Evolutionary conservation across 2,888 invertebrate species (phyloP).

Genomic region (Tenodera sinensis): DNA sequence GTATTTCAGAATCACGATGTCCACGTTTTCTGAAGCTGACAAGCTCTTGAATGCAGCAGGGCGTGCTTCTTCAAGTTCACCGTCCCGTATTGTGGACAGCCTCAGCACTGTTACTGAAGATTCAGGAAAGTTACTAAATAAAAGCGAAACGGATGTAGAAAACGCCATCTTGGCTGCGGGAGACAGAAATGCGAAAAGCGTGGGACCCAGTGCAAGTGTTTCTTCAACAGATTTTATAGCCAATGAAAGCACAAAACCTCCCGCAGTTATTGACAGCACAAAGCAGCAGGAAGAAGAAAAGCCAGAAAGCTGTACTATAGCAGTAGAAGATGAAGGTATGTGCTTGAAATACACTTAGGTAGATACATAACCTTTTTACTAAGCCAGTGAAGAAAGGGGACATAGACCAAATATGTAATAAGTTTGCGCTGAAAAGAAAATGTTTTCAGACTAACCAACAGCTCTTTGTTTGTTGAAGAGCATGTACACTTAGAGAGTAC

Average conservation of each 20-base stretch:
- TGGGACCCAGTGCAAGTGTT: neutral
- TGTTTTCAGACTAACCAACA: no score
- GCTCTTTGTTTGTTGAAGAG: no score
- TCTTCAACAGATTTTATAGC: conserved; percentile 12
- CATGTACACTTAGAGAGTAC: no score
- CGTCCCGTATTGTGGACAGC: neutral
- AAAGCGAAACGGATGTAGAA: neutral
- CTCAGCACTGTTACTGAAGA: neutral
- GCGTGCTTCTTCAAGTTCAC: neutral
- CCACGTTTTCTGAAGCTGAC: neutral
- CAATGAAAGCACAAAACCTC: neutral
- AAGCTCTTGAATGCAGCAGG: neutral
- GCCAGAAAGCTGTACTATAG: neutral
- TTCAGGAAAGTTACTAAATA: neutral
- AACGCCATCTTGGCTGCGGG: neutral
- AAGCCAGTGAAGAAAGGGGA: no score
- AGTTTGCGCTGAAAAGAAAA: no score
- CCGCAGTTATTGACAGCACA: neutral
- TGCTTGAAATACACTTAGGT: neutral
- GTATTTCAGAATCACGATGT: neutral
- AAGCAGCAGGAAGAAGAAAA: neutral
- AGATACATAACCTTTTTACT: no score
- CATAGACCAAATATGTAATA: no score
- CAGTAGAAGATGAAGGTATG: neutral
- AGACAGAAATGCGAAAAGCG: neutral